These are phyloP conservation scores for Scelioninae gen. 1 DNA, from an alignment of 2,888 invertebrate genomes.

Conservation along the genomic window DNA sequence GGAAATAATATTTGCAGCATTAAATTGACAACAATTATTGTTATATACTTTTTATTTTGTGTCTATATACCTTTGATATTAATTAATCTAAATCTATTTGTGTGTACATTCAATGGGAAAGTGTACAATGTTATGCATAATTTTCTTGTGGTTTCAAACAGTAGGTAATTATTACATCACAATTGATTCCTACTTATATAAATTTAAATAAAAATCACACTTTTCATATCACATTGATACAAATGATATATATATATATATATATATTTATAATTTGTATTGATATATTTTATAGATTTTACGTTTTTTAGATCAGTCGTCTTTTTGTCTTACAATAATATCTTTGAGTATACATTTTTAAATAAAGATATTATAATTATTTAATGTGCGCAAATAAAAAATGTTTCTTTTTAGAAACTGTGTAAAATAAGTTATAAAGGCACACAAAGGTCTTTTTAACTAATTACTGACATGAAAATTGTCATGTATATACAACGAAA, in stretches of 20 bases:
- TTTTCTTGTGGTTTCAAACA: background rate
- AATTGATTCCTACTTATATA: background rate
- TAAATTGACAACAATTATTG: background rate
- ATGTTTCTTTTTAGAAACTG: background rate
- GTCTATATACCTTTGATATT: background rate
- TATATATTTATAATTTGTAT: too few relatives aligned
- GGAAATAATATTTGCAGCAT: background rate
- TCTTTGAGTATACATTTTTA: background rate
- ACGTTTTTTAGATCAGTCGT: too few relatives aligned
- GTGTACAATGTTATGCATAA: constrained; percentile 1
- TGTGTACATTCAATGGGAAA: constrained; percentile 25
- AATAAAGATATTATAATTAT: background rate
- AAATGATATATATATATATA: too few relatives aligned
- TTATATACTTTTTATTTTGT: background rate
- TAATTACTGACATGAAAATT: constrained; percentile 1
- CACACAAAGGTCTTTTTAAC: constrained; percentile 25
- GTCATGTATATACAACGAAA: constrained; percentile 7
- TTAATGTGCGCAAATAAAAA: background rate
- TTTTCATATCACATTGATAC: too few relatives aligned
- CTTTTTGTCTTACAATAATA: background rate
- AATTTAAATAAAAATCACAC: too few relatives aligned
- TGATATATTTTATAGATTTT: too few relatives aligned
- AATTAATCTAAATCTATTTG: background rate
- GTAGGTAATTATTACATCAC: background rate
- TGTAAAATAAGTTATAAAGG: constrained; percentile 11